Conservation (phyloP, 2,797 vertebrate species). For the Oreochromis mossambicus region DNA sequence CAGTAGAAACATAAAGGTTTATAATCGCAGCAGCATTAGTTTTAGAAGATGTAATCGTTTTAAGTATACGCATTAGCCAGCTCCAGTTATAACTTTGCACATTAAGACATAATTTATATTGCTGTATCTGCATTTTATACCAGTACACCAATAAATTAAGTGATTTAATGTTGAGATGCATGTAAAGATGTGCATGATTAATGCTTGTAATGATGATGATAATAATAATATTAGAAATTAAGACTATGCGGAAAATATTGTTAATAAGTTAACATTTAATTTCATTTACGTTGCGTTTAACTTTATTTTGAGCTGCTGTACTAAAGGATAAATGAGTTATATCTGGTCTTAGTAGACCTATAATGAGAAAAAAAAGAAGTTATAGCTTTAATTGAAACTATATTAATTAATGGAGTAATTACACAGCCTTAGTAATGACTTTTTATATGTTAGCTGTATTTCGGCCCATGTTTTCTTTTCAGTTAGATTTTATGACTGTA, state of each 20-base stretch:
- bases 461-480: background rate
- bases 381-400: background rate
- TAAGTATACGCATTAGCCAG: background rate
- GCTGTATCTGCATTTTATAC: background rate
- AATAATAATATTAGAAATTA: background rate
- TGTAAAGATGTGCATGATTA: background rate
- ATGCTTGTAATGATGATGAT: background rate
- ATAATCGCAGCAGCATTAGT: background rate
- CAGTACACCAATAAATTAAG: background rate
- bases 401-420: background rate
- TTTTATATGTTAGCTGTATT: background rate
- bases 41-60: background rate
- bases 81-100: background rate
- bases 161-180: background rate
- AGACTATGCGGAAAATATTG: background rate
- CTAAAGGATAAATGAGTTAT: background rate
- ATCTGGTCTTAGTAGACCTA: fast-evolving
- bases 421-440: background rate
- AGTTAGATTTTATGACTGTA: background rate
- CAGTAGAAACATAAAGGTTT: background rate
- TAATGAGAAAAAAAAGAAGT: background rate
- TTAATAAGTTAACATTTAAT: background rate
- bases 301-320: background rate
- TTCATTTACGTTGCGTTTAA: background rate
- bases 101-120: background rate